Evolutionary conservation across 1,140 invertebrate species (phyloP).

Genomic region (Orchestia grillus): DNA sequence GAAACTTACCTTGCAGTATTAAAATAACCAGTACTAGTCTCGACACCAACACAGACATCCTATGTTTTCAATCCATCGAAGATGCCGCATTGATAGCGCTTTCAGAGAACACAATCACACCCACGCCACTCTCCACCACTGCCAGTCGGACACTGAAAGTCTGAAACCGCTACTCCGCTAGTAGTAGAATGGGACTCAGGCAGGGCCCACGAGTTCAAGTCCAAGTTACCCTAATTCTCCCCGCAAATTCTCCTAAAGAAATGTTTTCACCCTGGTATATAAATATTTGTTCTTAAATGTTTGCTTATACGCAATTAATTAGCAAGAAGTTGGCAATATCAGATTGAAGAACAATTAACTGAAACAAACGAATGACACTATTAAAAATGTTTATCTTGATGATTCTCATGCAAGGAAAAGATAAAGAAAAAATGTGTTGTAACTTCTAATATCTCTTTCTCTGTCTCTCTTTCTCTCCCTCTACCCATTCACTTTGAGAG

Average conservation of each 20-base stretch:
- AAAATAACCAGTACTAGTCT: conserved; percentile 54
- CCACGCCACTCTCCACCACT: conserved; percentile 38
- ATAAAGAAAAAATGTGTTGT: too few relatives aligned
- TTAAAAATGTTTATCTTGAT: too few relatives aligned
- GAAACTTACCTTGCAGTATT: conserved; percentile 49
- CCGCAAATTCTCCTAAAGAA: background rate
- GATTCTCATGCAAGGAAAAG: too few relatives aligned
- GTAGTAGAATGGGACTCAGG: background rate
- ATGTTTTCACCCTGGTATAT: background rate
- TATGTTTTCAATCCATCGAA: conserved; percentile 56
- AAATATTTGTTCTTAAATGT: background rate
- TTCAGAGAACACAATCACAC: conserved; percentile 49
- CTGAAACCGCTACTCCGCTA: too few relatives aligned
- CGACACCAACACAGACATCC: conserved; percentile 56
- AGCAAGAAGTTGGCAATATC: background rate
- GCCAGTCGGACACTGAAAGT: conserved; percentile 50
- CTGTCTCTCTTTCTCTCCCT: too few relatives aligned
- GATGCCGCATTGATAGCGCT: conserved; percentile 55
- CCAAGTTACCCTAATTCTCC: background rate
- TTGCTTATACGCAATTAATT: background rate
- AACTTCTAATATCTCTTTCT: too few relatives aligned
- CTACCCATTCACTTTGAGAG: too few relatives aligned
- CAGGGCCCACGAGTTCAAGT: background rate
- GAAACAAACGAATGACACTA: too few relatives aligned
- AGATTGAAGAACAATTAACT: too few relatives aligned